These are phyloP conservation scores for Anableps anableps DNA, from an alignment of 2,797 vertebrate genomes.

Conservation along the genomic window DNA sequence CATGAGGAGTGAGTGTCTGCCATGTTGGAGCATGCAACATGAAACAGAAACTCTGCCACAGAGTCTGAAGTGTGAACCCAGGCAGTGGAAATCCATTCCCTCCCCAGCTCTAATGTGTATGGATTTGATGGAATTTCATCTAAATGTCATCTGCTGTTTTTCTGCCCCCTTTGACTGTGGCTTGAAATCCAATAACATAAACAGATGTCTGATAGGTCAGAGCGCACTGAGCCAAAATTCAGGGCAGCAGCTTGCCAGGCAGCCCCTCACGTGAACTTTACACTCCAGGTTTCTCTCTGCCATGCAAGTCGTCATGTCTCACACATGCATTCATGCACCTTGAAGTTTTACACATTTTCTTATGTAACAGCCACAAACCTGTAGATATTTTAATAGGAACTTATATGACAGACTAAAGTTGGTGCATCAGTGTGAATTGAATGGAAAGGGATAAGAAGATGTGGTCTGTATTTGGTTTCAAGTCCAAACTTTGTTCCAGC, in stretches of 20 bases:
- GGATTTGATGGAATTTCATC: constrained; percentile 70
- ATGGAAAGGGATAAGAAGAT: not conserved
- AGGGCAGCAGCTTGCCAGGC: constrained; percentile 48
- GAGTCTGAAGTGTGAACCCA: constrained; percentile 1
- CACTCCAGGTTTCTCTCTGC: constrained; percentile 43
- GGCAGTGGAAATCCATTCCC: constrained; percentile 56
- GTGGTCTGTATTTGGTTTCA: not conserved
- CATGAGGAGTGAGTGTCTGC: constrained; percentile 19
- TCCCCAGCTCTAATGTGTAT: constrained; percentile 59
- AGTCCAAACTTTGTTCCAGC: not conserved
- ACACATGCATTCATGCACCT: not conserved
- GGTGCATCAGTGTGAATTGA: not conserved
- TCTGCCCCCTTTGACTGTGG: constrained; percentile 46
- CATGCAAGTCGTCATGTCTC: not conserved
- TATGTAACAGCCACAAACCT: not conserved
- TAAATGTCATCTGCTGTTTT: constrained; percentile 73
- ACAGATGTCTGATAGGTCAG: constrained; percentile 74
- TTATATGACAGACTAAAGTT: too few relatives aligned
- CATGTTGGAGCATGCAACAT: constrained; percentile 26
- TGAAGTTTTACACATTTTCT: not conserved
- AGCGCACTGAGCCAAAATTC: constrained; percentile 54
- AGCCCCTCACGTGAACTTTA: constrained; percentile 43
- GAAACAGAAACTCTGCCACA: constrained; percentile 36
- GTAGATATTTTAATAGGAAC: not conserved
- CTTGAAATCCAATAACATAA: constrained; percentile 72